A percentile compares a stretch with the other conserved stretches of the same genome.
These are phyloP conservation scores for Drosophila teissieri DNA, from an alignment of 1,140 invertebrate species.

Conservation along the genomic window DNA sequence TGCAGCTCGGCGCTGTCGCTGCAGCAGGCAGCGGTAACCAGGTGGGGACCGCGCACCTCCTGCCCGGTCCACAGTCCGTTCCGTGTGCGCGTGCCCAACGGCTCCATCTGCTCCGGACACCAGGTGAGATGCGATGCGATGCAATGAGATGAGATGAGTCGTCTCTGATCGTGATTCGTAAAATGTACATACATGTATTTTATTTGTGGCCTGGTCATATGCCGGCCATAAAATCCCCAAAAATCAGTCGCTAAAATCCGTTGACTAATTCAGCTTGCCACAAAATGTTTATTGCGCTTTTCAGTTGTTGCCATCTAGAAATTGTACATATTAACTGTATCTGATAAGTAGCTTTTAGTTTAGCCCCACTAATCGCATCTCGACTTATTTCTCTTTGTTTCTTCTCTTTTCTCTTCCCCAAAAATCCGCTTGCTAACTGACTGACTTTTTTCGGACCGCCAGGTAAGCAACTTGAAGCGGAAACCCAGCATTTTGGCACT, in stretches of 20 bases:
- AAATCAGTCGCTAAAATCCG: conserved; percentile 68
- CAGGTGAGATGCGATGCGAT: conserved; percentile 78
- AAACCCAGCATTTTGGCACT: conserved; percentile 68
- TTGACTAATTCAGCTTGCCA: conserved; percentile 80
- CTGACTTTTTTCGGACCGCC: conserved; percentile 31
- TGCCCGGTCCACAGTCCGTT: conserved; percentile 88
- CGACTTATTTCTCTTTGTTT: conserved; percentile 31
- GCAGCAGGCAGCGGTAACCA: conserved; percentile 62
- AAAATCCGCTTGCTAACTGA: conserved; percentile 18
- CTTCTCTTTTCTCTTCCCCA: conserved; percentile 48
- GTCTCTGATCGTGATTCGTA: neutral
- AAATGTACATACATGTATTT: neutral
- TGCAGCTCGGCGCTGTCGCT: conserved; percentile 81
- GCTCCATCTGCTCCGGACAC: conserved; percentile 85
- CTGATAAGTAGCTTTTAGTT: conserved; percentile 36
- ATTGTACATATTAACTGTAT: conserved; percentile 44
- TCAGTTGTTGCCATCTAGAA: conserved; percentile 55
- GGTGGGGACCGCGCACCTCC: conserved; percentile 84
- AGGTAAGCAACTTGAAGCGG: conserved; percentile 78
- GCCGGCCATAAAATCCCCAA: conserved; percentile 15
- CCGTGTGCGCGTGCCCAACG: conserved; percentile 87
- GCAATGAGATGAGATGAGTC: conserved; percentile 81
- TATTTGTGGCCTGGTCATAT: neutral
- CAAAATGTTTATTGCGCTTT: conserved; percentile 77
- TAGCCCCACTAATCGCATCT: conserved; percentile 22